Base-by-base conservation (phyloP, 1,140 invertebrate genomes). In the Rhagoletis pomonella region DNA sequence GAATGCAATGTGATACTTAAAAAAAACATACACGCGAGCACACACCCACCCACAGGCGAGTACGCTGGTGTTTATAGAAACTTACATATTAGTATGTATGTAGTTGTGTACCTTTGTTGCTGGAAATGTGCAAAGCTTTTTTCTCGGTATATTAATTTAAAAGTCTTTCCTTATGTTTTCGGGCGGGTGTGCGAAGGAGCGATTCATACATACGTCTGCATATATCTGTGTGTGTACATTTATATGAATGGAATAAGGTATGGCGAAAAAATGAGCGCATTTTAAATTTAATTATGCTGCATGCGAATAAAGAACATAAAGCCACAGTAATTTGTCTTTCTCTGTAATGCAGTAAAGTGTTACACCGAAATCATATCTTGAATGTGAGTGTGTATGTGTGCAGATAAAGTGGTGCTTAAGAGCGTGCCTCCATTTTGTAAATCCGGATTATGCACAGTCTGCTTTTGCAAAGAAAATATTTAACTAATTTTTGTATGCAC, bases 121-220 rank as follows among this genome's bases (percentile, higher is more conserved):
- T n/a, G n/a, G 50, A 42, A 73, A 73, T 44, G 67, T 44, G 67
- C 12, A 44, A 73, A 73, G 67, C 67, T 47, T 73, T 73, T 73
- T 47, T 47, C 47, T 14, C 4, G 44, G 67, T 73, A 44, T 50
- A 47, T 73, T 73, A 44, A 73, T 73, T 73, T 73, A 47, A 73
- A 47, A 12, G 2, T 17, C 44, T 73, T 44, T 73, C 60, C 44
- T 47, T 44, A 12, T 73, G 67, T 10, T 47, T 3, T n/a, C n/a
- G n/a, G 4, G 67, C 6, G 44, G 5, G 44, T 47, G 5, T 17
- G 9, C 7, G 67, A 73, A 73, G 17, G 17, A 12, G 67, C 42
- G 14, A 73, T n/a, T 44, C 19, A 1, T 44, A n/a, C 19, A 73
- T 47, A 62, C 17, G 6, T n/a, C 4, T 62, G 10, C 17, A 14